These are phyloP conservation scores for Parascotia fuliginaria DNA, from an alignment of 2,888 invertebrate genomes.

Conservation along the genomic window DNA sequence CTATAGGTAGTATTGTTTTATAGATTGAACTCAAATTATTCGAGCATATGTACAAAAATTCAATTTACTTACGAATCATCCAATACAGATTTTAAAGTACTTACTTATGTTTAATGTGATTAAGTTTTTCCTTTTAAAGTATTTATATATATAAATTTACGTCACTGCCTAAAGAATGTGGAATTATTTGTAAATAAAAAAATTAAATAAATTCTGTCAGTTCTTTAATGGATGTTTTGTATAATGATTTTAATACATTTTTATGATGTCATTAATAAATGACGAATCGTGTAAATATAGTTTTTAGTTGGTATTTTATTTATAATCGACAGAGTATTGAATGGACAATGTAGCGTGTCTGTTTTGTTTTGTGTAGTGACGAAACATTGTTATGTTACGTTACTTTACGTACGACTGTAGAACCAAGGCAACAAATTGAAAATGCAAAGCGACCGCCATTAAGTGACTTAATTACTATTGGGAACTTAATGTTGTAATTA, in stretches of 20 bases:
- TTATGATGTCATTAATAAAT: conserved; percentile 57
- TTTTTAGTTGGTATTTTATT: conserved; percentile 69
- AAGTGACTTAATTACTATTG: conserved; percentile 12
- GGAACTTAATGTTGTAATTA: conserved; percentile 25
- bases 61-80: conserved; percentile 34
- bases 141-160: conserved; percentile 45
- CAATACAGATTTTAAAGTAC: conserved; percentile 44
- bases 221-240: conserved; percentile 59
- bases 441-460: conserved; percentile 19
- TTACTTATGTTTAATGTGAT: conserved; percentile 43
- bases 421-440: conserved; percentile 30
- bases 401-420: conserved; percentile 57
- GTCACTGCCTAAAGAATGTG: conserved; percentile 68
- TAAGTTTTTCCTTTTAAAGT: conserved; percentile 43
- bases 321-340: conserved; percentile 56
- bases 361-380: conserved; percentile 37
- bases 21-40: conserved; percentile 45
- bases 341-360: conserved; percentile 46
- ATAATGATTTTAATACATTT: conserved; percentile 56
- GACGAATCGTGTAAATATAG: conserved; percentile 78
- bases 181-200: conserved; percentile 52
- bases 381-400: conserved; percentile 56
- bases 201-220: conserved; percentile 46
- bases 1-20: conserved; percentile 34
- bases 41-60: conserved; percentile 52